Base-by-base conservation (phyloP, 2,113 vertebrate species). In the Leptosomus discolor region DNA sequence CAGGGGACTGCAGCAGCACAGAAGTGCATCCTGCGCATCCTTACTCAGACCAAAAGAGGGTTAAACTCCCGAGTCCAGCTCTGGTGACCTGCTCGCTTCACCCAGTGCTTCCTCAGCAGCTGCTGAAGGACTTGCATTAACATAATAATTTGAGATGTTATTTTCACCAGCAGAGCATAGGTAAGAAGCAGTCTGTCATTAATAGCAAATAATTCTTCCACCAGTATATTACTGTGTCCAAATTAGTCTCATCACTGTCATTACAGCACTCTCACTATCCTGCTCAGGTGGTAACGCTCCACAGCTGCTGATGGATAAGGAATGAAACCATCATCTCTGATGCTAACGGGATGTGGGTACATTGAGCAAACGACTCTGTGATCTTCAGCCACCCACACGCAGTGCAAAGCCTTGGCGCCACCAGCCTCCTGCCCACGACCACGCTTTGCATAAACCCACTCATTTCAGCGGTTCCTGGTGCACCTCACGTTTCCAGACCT, bases 171-270 rank as follows among this genome's bases (percentile, higher is more conserved):
- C 73, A 90, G 71, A 88, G 24, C 1, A 2, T 34, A 70, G 46
- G 68, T 89, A 15, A 69, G 68, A 36, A 78, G 56, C 78, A 56
- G 51, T 27, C 36, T 0, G 0, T 88, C 83, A 96, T 96, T 96
- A 94, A 94, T 77, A 73, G 53, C 67, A 79, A 92, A 86, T 88
- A 92, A 88, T 88, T 76, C 71, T 69, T 84, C 50, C 41, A 24
- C 19, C 79, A 84, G 68, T 5, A 29, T 18, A 32, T 74, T 65
- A 85, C 73, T 37, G 64, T 14, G 61, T 65, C 65, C 54, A 61
- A 94, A 80, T 54, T 11, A 63, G 37, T 2, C 45, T 37, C 86
- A 37, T 0, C 50, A 70, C 95, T 83, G 83, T 91, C 85, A 90
- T 94, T 80, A 83, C 32, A 37, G 57, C 43, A 53, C 92, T 96